Conservation (phyloP, 2,113 vertebrate genomes). For the Pomatorhinus ruficollis region DNA sequence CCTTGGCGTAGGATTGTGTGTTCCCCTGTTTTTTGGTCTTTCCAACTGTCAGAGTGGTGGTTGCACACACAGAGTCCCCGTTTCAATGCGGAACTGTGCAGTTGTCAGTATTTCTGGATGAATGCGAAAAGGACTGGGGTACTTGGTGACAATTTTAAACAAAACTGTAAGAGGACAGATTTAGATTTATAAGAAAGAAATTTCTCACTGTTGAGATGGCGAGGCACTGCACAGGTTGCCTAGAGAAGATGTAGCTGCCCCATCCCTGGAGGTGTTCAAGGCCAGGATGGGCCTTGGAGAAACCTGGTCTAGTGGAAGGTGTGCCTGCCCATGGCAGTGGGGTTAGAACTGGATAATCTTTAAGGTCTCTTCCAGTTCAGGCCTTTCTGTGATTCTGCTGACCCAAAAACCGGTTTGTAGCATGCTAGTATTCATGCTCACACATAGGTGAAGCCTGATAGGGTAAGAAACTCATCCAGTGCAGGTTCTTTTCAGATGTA, state of each 20-base stretch:
- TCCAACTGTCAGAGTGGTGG: rapidly evolving
- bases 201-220: rapidly evolving
- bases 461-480: background rate
- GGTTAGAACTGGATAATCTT: background rate
- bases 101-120: background rate
- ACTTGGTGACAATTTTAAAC: background rate
- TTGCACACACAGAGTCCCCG: background rate
- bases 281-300: background rate
- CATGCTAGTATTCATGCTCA: background rate
- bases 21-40: background rate
- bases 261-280: background rate
- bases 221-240: background rate
- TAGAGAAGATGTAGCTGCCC: background rate
- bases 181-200: background rate
- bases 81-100: no score
- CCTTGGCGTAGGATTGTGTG: background rate
- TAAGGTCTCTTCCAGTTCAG: background rate
- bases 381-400: rapidly evolving
- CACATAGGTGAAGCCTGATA: rapidly evolving
- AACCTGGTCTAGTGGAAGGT: rapidly evolving
- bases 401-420: rapidly evolving
- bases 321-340: rapidly evolving
- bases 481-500: background rate
- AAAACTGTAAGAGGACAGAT: background rate
- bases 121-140: background rate